A percentile compares a stretch with the other conserved stretches of the same genome.
These are phyloP conservation scores for Hystrix cristata DNA, from an alignment of 2,113 vertebrate genomes.

Conservation along the genomic window DNA sequence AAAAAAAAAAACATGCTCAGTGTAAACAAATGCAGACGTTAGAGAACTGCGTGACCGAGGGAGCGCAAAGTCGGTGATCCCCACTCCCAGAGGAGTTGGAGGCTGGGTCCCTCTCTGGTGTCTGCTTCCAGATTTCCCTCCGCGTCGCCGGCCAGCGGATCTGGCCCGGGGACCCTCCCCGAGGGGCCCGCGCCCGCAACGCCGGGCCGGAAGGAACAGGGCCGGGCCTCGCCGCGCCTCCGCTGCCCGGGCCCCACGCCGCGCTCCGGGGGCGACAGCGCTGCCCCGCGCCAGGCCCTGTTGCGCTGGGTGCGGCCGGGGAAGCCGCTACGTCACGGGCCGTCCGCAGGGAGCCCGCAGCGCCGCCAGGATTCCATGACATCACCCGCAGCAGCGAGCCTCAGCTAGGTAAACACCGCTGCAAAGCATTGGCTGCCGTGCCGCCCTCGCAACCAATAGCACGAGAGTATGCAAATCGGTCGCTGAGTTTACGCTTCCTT, in stretches of 20 bases:
- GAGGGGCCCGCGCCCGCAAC: neutral
- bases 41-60: constrained; percentile 16
- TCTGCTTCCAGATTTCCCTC: constrained; percentile 42
- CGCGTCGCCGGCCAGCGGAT: neutral
- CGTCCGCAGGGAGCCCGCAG: neutral
- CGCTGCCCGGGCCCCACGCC: neutral
- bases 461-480: constrained; percentile 71
- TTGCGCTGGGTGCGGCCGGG: constrained; percentile 64
- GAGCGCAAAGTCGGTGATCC: neutral
- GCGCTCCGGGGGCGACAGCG: neutral
- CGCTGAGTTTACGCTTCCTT: neutral
- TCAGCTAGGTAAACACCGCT: neutral
- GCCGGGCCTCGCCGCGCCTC: neutral
- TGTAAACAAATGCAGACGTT: constrained; percentile 58
- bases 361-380: constrained; percentile 72
- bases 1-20: neutral
- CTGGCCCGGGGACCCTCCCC: neutral
- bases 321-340: constrained; percentile 70
- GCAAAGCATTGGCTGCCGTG: constrained; percentile 72
- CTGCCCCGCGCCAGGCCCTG: neutral
- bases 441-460: constrained; percentile 61
- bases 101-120: constrained; percentile 27
- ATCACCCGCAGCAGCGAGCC: constrained; percentile 27
- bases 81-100: constrained; percentile 3
- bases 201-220: constrained; percentile 61